phyloP scores from a whole-genome alignment of 1,140 invertebrate species.

The Archivesica marissinica region DNA sequence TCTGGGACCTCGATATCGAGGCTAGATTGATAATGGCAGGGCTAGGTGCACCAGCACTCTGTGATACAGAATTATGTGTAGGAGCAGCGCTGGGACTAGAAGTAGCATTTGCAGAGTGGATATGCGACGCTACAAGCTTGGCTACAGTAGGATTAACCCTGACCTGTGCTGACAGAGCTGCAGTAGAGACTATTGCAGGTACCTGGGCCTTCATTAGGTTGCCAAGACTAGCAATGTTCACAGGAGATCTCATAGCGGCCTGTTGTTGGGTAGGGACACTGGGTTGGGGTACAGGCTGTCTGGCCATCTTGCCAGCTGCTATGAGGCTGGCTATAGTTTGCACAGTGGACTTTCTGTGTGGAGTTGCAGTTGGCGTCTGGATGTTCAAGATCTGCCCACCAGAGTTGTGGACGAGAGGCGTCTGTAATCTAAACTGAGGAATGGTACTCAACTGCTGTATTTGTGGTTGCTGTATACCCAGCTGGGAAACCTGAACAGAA shows the following conservation, averaged over 20 bases:
- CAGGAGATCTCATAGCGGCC: neutral
- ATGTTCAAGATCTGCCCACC: conserved; percentile 39
- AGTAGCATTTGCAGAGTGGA: conserved; percentile 41
- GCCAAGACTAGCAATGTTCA: conserved; percentile 15
- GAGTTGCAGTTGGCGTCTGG: conserved; percentile 31
- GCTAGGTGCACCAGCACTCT: neutral
- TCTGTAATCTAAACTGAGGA: conserved; percentile 22
- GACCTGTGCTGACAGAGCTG: conserved; percentile 12
- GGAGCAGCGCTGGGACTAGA: neutral
- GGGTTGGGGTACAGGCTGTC: neutral
- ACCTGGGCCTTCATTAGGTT: conserved; percentile 56
- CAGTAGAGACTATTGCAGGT: neutral
- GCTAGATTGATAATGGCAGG: conserved; percentile 26
- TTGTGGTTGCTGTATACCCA: neutral
- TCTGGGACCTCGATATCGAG: neutral
- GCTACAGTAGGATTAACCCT: conserved; percentile 50
- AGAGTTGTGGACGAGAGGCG: conserved; percentile 22
- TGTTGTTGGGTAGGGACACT: conserved; percentile 29
- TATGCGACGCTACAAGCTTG: conserved; percentile 46
- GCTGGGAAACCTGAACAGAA: conserved; percentile 11
- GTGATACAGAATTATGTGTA: neutral
- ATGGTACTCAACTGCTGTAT: conserved; percentile 25
- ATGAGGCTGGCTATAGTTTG: conserved; percentile 58
- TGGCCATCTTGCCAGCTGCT: conserved; percentile 31
- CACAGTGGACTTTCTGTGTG: conserved; percentile 48